These are phyloP conservation scores for Pseudomyrmex pallidus DNA, from an alignment of 1,140 invertebrate genomes.

Conservation along the genomic window DNA sequence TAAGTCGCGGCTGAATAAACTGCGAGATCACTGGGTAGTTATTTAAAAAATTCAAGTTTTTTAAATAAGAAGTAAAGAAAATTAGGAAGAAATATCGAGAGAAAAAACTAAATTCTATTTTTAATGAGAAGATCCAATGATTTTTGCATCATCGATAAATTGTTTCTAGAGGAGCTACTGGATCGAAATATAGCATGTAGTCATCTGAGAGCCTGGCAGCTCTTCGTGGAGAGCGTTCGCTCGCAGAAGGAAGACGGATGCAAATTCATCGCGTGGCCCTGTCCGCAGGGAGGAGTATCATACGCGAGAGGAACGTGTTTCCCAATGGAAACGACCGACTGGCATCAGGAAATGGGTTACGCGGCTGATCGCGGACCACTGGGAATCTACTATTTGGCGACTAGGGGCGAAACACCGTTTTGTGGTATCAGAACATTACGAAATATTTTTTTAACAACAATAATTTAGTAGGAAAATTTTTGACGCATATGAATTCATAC, in stretches of 20 bases:
- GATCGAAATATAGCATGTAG: constrained; percentile 89
- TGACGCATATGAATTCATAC: not conserved
- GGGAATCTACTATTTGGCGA: constrained; percentile 83
- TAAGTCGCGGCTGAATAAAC: too few species aligned
- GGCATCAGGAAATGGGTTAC: constrained; percentile 83
- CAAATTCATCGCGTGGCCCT: constrained; percentile 84
- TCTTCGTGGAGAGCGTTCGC: constrained; percentile 89
- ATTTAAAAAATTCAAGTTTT: too few species aligned
- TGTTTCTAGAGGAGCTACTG: constrained; percentile 76
- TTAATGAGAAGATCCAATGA: too few species aligned
- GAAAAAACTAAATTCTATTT: too few species aligned
- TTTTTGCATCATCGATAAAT: not conserved
- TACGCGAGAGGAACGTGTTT: constrained; percentile 84
- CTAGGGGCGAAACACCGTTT: constrained; percentile 82
- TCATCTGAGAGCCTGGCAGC: constrained; percentile 89
- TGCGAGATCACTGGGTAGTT: too few species aligned
- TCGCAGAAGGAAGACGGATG: constrained; percentile 82
- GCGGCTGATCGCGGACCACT: constrained; percentile 79
- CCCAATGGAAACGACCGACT: constrained; percentile 78
- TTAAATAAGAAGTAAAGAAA: too few species aligned
- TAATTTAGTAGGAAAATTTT: not conserved
- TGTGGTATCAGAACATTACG: constrained; percentile 81
- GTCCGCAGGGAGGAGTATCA: constrained; percentile 79
- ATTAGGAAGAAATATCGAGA: too few species aligned
- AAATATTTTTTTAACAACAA: constrained; percentile 32